Evolutionary conservation across 2,797 vertebrate genomes (phyloP).

Genomic region (Paramormyrops hopkinsi): DNA sequence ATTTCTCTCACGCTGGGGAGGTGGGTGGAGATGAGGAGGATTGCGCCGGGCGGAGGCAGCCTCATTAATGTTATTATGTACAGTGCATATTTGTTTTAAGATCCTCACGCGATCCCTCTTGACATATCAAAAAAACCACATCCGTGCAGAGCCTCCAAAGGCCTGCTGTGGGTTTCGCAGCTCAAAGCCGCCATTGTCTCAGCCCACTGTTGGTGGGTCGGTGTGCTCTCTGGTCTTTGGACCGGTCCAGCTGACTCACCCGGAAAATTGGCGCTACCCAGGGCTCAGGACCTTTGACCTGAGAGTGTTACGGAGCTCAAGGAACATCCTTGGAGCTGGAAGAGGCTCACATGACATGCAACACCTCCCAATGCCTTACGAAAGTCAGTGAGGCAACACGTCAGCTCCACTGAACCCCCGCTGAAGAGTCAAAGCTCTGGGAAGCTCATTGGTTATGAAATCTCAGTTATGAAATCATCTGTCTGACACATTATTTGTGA

Average conservation of each 20-base stretch:
- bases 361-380: conserved; percentile 26
- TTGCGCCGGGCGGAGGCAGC: conserved; percentile 20
- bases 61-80: conserved; percentile 41
- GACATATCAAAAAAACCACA: conserved; percentile 27
- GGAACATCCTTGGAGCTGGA: not conserved
- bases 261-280: not conserved
- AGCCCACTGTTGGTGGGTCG: conserved; percentile 21
- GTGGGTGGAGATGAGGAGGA: conserved; percentile 23
- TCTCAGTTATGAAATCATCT: not conserved
- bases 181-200: conserved; percentile 30
- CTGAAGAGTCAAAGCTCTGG: not conserved
- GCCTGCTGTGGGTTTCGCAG: not conserved
- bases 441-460: not conserved
- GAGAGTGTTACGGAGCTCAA: not conserved
- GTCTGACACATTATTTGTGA: not conserved
- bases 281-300: not conserved
- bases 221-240: conserved; percentile 1
- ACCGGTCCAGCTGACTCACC: not conserved
- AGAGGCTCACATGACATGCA: not conserved
- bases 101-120: conserved; percentile 30
- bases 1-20: conserved; percentile 27
- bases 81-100: conserved; percentile 37
- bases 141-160: conserved; percentile 21
- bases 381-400: not conserved
- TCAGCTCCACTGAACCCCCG: not conserved